These are phyloP conservation scores for Amazona finschi DNA, from an alignment of 2,797 vertebrate genomes.

Conservation along the genomic window DNA sequence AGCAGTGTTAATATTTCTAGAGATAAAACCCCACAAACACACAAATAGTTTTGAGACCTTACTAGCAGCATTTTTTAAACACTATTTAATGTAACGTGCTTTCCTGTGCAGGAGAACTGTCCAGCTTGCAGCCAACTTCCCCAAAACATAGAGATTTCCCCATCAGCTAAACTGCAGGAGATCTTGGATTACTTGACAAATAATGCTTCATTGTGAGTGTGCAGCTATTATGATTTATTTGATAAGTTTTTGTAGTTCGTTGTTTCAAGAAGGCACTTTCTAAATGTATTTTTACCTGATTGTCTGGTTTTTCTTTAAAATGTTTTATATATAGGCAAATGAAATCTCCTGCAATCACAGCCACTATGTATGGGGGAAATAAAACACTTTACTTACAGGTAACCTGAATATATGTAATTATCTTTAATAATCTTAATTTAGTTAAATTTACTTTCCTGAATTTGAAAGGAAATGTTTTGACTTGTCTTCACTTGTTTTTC, in stretches of 20 bases:
- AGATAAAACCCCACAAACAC: neutral
- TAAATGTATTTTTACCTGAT: neutral
- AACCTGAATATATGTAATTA: neutral
- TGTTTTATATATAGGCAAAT: conserved; percentile 82
- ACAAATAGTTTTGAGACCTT: neutral
- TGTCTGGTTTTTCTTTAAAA: neutral
- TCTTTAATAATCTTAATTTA: neutral
- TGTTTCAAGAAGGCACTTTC: neutral
- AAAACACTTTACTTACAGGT: conserved; percentile 96
- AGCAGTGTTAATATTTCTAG: neutral
- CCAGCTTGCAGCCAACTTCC: conserved; percentile 91
- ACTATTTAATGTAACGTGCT: accelerated
- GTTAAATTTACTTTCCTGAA: neutral
- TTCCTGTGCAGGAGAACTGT: conserved; percentile 83
- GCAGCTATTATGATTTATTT: neutral
- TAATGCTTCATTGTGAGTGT: conserved; percentile 86
- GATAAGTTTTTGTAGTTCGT: neutral
- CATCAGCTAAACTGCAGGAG: conserved; percentile 89
- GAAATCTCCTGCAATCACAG: conserved; percentile 93
- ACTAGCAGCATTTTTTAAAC: neutral
- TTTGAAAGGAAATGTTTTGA: neutral
- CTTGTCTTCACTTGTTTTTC: neutral
- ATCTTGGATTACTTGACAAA: conserved; percentile 89
- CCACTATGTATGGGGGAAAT: conserved; percentile 89
- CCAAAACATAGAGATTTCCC: conserved; percentile 85